These are phyloP conservation scores for Oeneis ivallda DNA, from an alignment of 2,888 invertebrate genomes.

Conservation along the genomic window DNA sequence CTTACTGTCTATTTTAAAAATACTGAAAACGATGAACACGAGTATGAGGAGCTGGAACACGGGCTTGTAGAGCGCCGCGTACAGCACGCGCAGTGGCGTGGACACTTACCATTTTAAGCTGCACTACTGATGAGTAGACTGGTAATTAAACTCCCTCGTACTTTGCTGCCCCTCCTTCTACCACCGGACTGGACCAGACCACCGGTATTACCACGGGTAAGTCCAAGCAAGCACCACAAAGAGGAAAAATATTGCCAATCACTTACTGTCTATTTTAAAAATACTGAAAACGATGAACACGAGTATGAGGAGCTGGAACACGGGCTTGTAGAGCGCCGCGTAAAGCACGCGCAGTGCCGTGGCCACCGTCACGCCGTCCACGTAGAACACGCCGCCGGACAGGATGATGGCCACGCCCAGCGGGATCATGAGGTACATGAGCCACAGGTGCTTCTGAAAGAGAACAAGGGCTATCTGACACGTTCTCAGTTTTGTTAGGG, in stretches of 20 bases:
- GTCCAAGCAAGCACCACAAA: no score
- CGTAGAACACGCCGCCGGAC: conserved; percentile 66
- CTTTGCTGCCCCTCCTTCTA: no score
- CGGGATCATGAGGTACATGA: conserved; percentile 58
- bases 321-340: conserved; percentile 60
- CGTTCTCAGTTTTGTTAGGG: no score
- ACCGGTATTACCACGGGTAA: no score
- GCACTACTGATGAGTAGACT: no score
- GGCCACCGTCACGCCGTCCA: conserved; percentile 45
- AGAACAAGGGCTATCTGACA: not conserved
- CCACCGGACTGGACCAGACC: no score
- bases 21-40: conserved; percentile 49
- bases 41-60: conserved; percentile 58
- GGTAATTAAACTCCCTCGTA: no score
- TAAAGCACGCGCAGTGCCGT: conserved; percentile 47
- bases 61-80: conserved; percentile 63
- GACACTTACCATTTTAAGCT: no score
- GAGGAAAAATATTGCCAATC: conserved; percentile 4
- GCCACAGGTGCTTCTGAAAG: conserved; percentile 57
- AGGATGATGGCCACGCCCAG: conserved; percentile 58
- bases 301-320: conserved; percentile 58
- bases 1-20: conserved; percentile 68
- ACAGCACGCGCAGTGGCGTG: conserved; percentile 43
- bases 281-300: conserved; percentile 52
- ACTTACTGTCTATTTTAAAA: conserved; percentile 66